Evolutionary conservation across 2,113 vertebrate species (phyloP).

Genomic region (Azemiops feae): DNA sequence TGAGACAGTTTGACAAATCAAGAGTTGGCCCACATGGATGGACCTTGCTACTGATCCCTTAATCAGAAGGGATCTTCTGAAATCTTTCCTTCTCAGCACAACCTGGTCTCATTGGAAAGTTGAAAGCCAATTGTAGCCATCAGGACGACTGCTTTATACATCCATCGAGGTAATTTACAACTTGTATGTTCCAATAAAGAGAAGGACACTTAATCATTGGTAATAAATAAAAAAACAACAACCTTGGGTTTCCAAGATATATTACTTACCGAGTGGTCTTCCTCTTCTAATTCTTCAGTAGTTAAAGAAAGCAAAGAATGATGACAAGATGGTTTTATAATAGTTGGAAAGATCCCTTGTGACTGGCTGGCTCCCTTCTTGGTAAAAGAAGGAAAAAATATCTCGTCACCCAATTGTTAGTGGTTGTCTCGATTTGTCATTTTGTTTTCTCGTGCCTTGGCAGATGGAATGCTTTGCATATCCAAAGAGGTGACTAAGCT

Average conservation of each 20-base stretch:
- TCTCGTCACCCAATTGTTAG: neutral
- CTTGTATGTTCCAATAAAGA: neutral
- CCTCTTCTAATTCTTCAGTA: neutral
- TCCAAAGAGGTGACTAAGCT: neutral
- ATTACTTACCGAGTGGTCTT: neutral
- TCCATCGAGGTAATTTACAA: neutral
- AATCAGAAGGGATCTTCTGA: neutral
- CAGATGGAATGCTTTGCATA: neutral
- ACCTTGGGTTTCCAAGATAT: neutral
- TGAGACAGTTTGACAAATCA: neutral
- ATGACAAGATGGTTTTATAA: neutral
- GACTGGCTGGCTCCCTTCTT: neutral
- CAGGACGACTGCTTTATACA: neutral
- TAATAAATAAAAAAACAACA: neutral
- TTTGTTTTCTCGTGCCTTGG: neutral
- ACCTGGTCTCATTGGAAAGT: neutral
- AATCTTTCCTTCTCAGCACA: neutral
- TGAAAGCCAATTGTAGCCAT: neutral
- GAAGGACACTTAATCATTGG: neutral
- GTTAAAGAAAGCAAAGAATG: neutral
- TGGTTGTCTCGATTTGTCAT: neutral
- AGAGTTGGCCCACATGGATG: neutral
- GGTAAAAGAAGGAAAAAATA: neutral
- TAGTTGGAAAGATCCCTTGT: neutral
- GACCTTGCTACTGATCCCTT: neutral